Conservation (phyloP, 2,797 vertebrate genomes). For the Pseudochaenichthys georgianus region DNA sequence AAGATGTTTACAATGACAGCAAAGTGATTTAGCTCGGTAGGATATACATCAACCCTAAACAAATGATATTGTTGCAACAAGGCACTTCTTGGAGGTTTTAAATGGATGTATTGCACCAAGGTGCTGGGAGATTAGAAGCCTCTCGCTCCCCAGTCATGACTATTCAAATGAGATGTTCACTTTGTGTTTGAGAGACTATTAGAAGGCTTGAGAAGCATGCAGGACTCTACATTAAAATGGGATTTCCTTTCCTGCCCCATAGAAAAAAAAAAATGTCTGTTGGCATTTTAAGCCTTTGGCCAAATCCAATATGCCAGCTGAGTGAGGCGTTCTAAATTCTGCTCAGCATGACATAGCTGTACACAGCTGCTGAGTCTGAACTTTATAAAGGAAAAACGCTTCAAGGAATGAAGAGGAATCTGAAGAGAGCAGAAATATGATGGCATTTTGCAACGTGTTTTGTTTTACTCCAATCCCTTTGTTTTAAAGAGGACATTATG, state of each 20-base stretch:
- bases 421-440: constrained; percentile 4
- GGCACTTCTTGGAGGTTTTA: constrained; percentile 40
- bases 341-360: constrained; percentile 35
- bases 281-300: constrained; percentile 62
- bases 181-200: constrained; percentile 64
- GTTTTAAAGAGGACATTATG: too few relatives aligned
- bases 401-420: constrained; percentile 1
- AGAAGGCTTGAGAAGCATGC: constrained; percentile 43
- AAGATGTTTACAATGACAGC: neutral
- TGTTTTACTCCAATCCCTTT: neutral
- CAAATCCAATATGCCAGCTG: constrained; percentile 67
- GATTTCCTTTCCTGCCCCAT: constrained; percentile 34
- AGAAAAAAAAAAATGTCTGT: constrained; percentile 8
- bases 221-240: constrained; percentile 62
- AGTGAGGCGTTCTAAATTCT: constrained; percentile 59
- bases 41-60: constrained; percentile 33
- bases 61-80: constrained; percentile 37
- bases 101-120: constrained; percentile 51
- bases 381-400: constrained; percentile 6
- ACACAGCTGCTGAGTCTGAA: constrained; percentile 40
- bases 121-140: constrained; percentile 32
- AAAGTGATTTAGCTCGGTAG: constrained; percentile 14
- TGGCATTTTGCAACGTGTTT: neutral
- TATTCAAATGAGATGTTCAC: constrained; percentile 67
- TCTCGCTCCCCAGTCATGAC: constrained; percentile 12